phyloP scores from a whole-genome alignment of 2,888 invertebrate genomes.

The Anagyrus pseudococci region DNA sequence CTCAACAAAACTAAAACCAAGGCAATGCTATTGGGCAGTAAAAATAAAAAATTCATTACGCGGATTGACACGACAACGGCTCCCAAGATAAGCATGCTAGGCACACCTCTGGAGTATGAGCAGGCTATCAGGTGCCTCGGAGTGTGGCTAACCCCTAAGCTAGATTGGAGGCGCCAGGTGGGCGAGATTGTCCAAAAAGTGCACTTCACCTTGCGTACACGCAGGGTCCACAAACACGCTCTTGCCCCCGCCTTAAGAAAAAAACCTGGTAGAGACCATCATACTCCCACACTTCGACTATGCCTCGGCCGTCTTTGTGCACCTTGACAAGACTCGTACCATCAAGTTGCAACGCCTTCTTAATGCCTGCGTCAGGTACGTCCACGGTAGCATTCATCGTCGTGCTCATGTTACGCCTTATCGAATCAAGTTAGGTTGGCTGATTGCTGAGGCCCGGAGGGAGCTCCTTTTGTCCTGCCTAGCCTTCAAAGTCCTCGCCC shows the following conservation, averaged over 20 bases:
- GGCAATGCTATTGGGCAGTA: background rate
- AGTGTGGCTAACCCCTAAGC: background rate
- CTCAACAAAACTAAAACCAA: background rate
- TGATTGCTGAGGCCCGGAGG: background rate
- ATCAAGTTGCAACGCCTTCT: background rate
- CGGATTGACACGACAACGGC: background rate
- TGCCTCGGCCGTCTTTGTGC: too few species aligned
- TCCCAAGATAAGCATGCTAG: background rate
- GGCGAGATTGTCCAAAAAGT: background rate
- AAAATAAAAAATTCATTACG: background rate
- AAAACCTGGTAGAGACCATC: background rate
- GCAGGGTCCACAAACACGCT: background rate
- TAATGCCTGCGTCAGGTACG: background rate
- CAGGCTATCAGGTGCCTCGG: background rate
- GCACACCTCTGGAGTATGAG: background rate
- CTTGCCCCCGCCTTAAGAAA: background rate
- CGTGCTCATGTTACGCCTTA: background rate
- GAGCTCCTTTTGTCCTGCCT: background rate
- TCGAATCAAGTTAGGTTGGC: background rate
- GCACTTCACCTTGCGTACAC: background rate
- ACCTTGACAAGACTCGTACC: too few species aligned
- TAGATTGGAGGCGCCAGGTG: background rate
- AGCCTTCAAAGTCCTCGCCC: background rate
- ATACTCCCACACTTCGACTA: conserved; percentile 3
- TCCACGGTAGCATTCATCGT: background rate